Conservation (phyloP, 2,888 invertebrate genomes). For the Pomacea canaliculata region DNA sequence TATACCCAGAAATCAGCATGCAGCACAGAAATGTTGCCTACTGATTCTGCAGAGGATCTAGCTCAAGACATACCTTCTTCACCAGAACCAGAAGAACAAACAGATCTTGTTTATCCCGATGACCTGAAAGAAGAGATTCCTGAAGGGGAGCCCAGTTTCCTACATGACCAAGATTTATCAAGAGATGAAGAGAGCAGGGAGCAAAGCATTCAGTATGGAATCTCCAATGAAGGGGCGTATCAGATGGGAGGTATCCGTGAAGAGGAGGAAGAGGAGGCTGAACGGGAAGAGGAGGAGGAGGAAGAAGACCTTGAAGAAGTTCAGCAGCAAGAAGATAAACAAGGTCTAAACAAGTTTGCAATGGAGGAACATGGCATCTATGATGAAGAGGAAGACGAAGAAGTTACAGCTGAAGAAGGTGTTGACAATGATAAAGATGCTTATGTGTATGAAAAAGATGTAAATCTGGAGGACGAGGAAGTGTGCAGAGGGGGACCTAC, state of each 20-base stretch:
- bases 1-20: not conserved
- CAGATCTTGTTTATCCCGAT: conserved; percentile 17
- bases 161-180: conserved; percentile 25
- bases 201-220: conserved; percentile 43
- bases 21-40: not conserved
- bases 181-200: conserved; percentile 17
- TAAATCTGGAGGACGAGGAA: conserved; percentile 45
- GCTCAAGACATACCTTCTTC: conserved; percentile 33
- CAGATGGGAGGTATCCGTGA: conserved; percentile 42
- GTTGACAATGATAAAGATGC: conserved; percentile 20
- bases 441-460: conserved; percentile 38
- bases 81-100: conserved; percentile 32
- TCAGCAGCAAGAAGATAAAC: conserved; percentile 29
- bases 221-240: conserved; percentile 28
- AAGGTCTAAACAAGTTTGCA: conserved; percentile 35
- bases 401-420: conserved; percentile 24
- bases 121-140: conserved; percentile 3
- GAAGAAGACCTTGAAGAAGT: conserved; percentile 34
- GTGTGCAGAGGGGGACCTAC: conserved; percentile 34
- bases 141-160: conserved; percentile 28
- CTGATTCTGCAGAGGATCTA: conserved; percentile 19
- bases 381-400: conserved; percentile 40
- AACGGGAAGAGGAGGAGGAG: conserved; percentile 30
- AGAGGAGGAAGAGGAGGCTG: conserved; percentile 34
- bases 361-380: conserved; percentile 44